Evolutionary conservation across 2,113 vertebrate species (phyloP).

Genomic region (Diglossa brunneiventris): DNA sequence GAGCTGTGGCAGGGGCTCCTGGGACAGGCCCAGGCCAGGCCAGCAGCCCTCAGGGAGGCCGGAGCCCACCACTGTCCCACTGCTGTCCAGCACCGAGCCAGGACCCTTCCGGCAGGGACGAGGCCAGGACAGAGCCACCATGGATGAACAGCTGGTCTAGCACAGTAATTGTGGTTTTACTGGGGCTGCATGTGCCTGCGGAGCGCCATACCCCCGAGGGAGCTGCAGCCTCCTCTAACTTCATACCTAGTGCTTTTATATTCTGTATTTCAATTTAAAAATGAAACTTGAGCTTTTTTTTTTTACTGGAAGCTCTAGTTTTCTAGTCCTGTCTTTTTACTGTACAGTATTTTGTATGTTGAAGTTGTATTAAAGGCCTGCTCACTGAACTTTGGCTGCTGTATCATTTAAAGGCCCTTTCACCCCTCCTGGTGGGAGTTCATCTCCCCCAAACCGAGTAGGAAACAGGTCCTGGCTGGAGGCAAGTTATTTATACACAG

Average conservation of each 20-base stretch:
- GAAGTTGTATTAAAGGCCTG: conserved; percentile 67
- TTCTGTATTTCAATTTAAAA: not conserved
- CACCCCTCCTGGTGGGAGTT: not conserved
- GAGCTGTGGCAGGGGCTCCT: fast-evolving
- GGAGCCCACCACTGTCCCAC: not conserved
- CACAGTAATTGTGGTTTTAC: not conserved
- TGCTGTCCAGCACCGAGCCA: not conserved
- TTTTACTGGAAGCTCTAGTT: conserved; percentile 69
- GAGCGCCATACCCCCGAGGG: fast-evolving
- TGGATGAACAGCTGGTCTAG: not conserved
- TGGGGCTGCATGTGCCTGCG: fast-evolving
- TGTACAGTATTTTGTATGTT: conserved; percentile 69
- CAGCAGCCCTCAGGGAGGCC: not conserved
- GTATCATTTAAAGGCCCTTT: not conserved
- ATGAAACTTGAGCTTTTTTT: not conserved
- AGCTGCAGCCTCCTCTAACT: not conserved
- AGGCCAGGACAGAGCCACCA: not conserved
- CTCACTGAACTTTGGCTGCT: not conserved
- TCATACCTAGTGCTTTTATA: conserved; percentile 3
- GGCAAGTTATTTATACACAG: not conserved
- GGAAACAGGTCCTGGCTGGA: not conserved
- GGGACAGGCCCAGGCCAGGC: not conserved
- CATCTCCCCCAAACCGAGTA: not conserved
- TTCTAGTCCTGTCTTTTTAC: conserved; percentile 70
- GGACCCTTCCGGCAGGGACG: not conserved